phyloP scores from a whole-genome alignment of 2,888 invertebrate species.

The Altica lythri region DNA sequence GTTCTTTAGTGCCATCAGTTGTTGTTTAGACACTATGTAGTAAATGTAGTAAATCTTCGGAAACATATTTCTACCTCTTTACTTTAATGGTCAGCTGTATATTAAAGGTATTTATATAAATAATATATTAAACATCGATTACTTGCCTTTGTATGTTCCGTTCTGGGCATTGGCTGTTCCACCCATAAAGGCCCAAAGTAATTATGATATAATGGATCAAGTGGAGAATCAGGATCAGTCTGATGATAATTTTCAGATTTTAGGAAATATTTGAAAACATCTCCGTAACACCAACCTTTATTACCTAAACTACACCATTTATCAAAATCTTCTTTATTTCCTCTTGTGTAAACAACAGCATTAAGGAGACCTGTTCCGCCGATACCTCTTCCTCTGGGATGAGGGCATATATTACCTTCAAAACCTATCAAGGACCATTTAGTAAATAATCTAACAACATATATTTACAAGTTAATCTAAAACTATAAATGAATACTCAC shows the following conservation, averaged over 20 bases:
- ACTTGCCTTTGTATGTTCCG: conserved; percentile 26
- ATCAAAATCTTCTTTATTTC: conserved; percentile 57
- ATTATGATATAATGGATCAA: conserved; percentile 29
- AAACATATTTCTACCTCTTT: too few species aligned
- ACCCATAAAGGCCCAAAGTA: conserved; percentile 30
- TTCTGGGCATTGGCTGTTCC: conserved; percentile 29
- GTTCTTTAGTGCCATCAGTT: too few species aligned
- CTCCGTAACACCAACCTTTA: conserved; percentile 61
- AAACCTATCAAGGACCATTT: conserved; percentile 37
- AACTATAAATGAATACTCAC: too few species aligned
- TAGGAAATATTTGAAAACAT: conserved; percentile 60
- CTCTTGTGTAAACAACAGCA: conserved; percentile 59
- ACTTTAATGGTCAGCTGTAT: neutral
- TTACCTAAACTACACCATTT: conserved; percentile 54
- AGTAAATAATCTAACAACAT: neutral
- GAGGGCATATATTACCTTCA: conserved; percentile 43
- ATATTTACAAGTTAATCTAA: too few species aligned
- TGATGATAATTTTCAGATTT: conserved; percentile 40
- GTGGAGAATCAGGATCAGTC: conserved; percentile 26
- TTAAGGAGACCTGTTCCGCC: conserved; percentile 60
- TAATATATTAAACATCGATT: too few species aligned
- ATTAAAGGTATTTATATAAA: neutral
- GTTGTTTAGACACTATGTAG: too few species aligned
- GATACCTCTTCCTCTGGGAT: conserved; percentile 59
- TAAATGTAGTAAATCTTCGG: too few species aligned